Conservation (phyloP, 2,113 vertebrate species). For the Cacatua alba region DNA sequence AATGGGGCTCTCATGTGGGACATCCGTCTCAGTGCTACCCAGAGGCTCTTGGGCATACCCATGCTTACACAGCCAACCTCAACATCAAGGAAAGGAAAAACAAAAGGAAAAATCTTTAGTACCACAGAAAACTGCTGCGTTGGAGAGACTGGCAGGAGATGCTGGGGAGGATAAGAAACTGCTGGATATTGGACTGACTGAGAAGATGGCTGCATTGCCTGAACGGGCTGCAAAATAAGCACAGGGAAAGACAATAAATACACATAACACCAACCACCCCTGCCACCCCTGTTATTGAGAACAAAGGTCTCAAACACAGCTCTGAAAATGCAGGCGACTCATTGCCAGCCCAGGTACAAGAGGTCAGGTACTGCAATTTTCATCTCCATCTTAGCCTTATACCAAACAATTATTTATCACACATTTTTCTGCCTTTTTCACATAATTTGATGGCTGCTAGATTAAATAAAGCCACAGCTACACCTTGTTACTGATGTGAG, state of each 20-base stretch:
- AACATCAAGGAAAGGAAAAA: neutral
- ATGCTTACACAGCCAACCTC: neutral
- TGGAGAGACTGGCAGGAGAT: slow-evolving; percentile 86
- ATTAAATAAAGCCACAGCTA: slow-evolving; percentile 4
- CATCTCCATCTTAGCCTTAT: neutral
- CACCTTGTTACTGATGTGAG: neutral
- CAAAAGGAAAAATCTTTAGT: slow-evolving; percentile 3
- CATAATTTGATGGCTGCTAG: neutral
- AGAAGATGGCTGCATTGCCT: slow-evolving; percentile 79
- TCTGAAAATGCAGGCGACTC: neutral
- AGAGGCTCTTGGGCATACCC: neutral
- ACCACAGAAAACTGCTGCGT: slow-evolving; percentile 88
- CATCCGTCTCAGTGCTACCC: neutral
- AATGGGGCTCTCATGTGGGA: neutral
- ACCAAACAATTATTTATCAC: neutral
- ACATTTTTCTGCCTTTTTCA: neutral
- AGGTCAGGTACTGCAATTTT: neutral
- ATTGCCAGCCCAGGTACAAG: neutral
- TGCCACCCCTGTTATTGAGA: neutral
- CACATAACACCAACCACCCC: neutral
- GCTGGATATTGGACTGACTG: slow-evolving; percentile 86
- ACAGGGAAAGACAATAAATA: slow-evolving; percentile 36
- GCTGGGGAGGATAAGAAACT: slow-evolving; percentile 88
- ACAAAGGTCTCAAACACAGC: neutral
- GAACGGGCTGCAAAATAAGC: slow-evolving; percentile 70